Evolutionary conservation across 2,797 vertebrate species (phyloP), one percentile per base, ranked within the genome.

Genomic region (Sebastes dallii): DNA sequence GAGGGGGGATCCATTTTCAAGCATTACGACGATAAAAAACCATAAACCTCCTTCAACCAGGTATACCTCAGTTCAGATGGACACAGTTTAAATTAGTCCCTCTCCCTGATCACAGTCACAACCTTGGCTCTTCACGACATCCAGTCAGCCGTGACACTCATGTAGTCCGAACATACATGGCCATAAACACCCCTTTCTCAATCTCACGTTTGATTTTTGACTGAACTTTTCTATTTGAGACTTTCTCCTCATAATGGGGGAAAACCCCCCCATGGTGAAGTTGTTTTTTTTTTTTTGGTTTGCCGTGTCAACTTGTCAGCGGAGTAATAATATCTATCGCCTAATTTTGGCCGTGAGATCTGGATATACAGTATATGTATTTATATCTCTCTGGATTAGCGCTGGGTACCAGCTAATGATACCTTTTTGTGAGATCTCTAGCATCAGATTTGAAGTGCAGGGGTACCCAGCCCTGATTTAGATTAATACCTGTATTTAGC

Each of bases 41-140:
- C 94, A 94, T 95, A 91, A 96, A 99, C 97, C 98, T 99, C 97
- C 97, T 96, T 98, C 96, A 98, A 99, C 97, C 96, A 97, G 97
- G 97, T 97, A 99, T 99, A 99, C 98, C 98, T 99, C 98, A 99
- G 97, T 96, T 97, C 96, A 96, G 96, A 94, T 25, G 91, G 93
- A 94, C 91, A 83, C 89, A 80, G 80, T 87, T 85, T 85, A 69
- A 86, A 88, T 85, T 61, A 86, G 80, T 80, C 85, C 73, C 83
- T 68, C 86, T 84, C 86, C 80, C 91, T 71, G 52, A 74, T 89
- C 89, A 86, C 73, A 32, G 54, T 77, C 78, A 73, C 77, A 56
- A 70, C 80, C 59, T 74, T 20, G 77, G 73, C 72, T 76, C 77
- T 50, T 67, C 75, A 27, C 8, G 39, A 81, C 79, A 68, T 58